Percentiles rank a stretch among this genome's conserved stretches.
Conservation (phyloP, 1,140 invertebrate species). For the Meloidogyne floridensis region DNA sequence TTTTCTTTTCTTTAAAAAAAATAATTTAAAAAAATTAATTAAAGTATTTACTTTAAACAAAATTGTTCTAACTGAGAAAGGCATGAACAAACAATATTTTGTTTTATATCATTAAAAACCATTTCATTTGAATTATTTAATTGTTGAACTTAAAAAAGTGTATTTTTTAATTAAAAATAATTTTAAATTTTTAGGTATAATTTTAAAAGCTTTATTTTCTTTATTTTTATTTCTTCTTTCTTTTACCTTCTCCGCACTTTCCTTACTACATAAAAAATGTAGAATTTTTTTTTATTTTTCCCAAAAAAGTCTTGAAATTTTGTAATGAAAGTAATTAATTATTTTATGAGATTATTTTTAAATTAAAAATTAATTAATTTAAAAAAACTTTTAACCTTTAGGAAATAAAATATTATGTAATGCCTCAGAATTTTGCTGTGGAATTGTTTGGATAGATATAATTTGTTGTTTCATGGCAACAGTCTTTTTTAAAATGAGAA, state of each 20-base stretch:
- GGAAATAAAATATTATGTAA: conserved; percentile 3
- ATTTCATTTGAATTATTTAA: conserved; percentile 4
- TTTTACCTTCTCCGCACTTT: no score
- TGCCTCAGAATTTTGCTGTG: background rate
- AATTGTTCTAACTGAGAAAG: background rate
- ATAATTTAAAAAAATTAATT: background rate
- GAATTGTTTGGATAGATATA: background rate
- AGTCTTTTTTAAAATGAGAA: background rate
- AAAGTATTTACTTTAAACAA: background rate
- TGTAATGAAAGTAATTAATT: no score
- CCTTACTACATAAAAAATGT: no score
- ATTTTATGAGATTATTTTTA: no score
- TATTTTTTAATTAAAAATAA: no score
- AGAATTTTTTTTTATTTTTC: no score
- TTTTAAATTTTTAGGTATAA: no score
- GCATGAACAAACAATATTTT: conserved; percentile 4
- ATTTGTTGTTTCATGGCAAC: background rate
- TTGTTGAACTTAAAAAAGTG: background rate
- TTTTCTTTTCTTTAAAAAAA: background rate
- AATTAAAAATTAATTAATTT: background rate
- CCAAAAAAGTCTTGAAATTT: no score
- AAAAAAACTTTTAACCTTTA: background rate
- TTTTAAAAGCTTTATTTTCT: background rate
- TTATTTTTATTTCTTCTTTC: no score
- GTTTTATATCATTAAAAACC: background rate